phyloP scores from a whole-genome alignment of 2,113 vertebrate species.

The Toxotes jaculatrix region DNA sequence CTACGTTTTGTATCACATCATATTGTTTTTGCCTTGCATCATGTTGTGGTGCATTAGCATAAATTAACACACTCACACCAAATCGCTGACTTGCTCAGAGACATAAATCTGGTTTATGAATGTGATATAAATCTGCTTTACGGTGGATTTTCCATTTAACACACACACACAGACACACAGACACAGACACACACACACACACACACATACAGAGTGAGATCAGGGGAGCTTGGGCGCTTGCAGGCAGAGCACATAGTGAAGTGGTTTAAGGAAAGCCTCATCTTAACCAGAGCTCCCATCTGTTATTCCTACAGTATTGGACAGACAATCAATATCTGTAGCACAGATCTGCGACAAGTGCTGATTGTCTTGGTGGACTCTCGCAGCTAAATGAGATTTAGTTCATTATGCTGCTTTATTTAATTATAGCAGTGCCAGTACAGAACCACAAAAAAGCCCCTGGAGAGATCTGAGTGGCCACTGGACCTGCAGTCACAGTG shows the following conservation, averaged over 20 bases:
- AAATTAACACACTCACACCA: constrained; percentile 38
- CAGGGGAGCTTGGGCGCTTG: background rate
- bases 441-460: constrained; percentile 51
- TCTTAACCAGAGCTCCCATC: constrained; percentile 55
- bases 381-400: constrained; percentile 69
- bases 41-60: constrained; percentile 38
- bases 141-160: constrained; percentile 26
- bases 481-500: constrained; percentile 24
- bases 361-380: constrained; percentile 58
- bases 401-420: constrained; percentile 68
- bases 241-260: constrained; percentile 16
- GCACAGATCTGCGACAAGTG: constrained; percentile 60
- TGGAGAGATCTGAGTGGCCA: constrained; percentile 47
- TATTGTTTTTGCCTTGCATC: constrained; percentile 1
- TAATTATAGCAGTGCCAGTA: constrained; percentile 52
- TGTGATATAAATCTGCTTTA: constrained; percentile 63
- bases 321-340: constrained; percentile 66
- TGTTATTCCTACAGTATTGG: constrained; percentile 56
- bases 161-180: constrained; percentile 16
- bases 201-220: constrained; percentile 1
- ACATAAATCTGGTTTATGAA: constrained; percentile 65
- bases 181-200: constrained; percentile 16
- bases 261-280: constrained; percentile 53
- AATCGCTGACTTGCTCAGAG: constrained; percentile 51
- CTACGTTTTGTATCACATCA: background rate